These are phyloP conservation scores for Acanthis flammea DNA, from an alignment of 2,797 vertebrate genomes.

Conservation along the genomic window DNA sequence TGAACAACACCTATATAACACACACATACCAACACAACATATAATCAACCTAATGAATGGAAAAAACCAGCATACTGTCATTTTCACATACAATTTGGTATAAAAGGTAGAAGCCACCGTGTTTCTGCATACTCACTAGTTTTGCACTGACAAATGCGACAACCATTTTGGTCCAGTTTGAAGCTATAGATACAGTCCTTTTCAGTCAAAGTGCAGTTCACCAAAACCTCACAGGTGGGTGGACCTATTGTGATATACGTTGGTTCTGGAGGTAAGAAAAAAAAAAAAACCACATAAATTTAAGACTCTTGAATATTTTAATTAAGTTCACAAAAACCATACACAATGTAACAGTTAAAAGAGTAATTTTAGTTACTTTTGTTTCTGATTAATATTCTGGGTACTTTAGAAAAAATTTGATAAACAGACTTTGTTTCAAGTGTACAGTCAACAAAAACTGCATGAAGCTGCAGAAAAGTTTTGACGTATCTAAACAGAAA, in stretches of 20 bases:
- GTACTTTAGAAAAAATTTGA: background rate
- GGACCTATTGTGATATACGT: conserved; percentile 89
- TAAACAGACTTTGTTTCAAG: background rate
- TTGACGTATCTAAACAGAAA: background rate
- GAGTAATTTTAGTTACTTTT: background rate
- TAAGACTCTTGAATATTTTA: background rate
- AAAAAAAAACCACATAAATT: background rate
- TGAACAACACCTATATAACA: background rate
- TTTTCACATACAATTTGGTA: background rate
- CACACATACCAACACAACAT: background rate
- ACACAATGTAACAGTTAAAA: background rate
- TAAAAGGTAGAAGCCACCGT: background rate
- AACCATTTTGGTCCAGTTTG: conserved; percentile 80
- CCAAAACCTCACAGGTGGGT: conserved; percentile 77
- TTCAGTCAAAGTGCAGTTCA: conserved; percentile 84
- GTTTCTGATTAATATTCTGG: background rate
- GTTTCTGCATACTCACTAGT: conserved; percentile 79
- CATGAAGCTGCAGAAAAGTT: background rate
- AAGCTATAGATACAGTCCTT: conserved; percentile 84
- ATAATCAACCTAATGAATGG: background rate
- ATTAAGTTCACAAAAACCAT: background rate
- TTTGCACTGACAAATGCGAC: conserved; percentile 85
- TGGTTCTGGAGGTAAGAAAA: conserved; percentile 77
- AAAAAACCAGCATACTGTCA: background rate
- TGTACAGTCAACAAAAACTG: background rate